Base-by-base conservation (phyloP, 2,888 invertebrate genomes). In the Heliconius ismenius region DNA sequence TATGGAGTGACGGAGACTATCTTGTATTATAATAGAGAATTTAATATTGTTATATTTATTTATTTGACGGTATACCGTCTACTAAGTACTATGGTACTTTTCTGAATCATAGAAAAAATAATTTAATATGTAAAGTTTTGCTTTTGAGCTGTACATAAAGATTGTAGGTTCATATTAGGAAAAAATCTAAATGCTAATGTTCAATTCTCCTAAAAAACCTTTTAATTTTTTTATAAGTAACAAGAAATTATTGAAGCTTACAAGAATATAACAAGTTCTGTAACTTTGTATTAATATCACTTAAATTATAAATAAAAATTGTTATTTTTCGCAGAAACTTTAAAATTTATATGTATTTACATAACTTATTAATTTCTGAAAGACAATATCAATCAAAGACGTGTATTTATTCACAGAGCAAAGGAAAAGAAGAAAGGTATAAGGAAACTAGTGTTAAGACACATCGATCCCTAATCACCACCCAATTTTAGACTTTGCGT, bases 321-420 rank as follows among this genome's bases (percentile, higher is more conserved):
- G 1, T n/a, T 67, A 39, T 39, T 67, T 67, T 67, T 67, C 67
- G 67, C 67, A 67, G 39, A 43, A 67, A 67, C 43, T 26, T 24
- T 67, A 43, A 67, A 18, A n/a, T 10, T 21, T n/a, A 58, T 54
- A 54, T n/a, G 0, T 58, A 58, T 58, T n/a, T n/a, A 58, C 11
- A n/a, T n/a, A n/a, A 11, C 10, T n/a, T 49, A 49, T 49, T 18
- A 58, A 58, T 3, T 58, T 58, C 58, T 1, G 1, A 58, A 2
- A 9, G 21, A 3, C 49, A 21, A 49, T 49, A 49, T 49, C 49
- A 49, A 49, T 49, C 49, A 49, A 18, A 49, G 49, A 18, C 49
- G 49, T 18, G 2, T 18, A 0, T 7, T 49, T 49, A 18, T 49
- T 49, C 2, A 49, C 18, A 49, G 2, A 49, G 18, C 49, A 18